Base-by-base conservation (phyloP, 2,797 vertebrate species). In the Peromyscus melanophrys region DNA sequence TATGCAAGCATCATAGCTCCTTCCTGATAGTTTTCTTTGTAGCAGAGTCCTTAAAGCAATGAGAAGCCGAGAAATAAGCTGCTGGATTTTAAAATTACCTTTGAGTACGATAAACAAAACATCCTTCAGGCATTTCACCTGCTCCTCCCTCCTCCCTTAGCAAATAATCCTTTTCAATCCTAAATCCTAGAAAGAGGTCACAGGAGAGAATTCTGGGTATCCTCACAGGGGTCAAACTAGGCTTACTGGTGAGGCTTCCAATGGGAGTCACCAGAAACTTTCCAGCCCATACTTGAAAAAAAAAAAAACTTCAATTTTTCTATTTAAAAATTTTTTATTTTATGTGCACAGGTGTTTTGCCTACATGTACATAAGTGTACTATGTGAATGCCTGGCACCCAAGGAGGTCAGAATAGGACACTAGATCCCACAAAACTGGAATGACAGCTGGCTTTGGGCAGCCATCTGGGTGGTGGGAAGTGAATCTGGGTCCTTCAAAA, bases 51-150 rank as follows among this genome's bases (percentile, higher is more conserved):
- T 82, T 73, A 90, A 71, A 94, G 46, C 80, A 90, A 61, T 57
- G n/a, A 37, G 31, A 95, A 93, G 67, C 57, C 89, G 29, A 37
- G 31, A 96, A 94, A 59, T 31, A 19, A 90, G 81, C 29, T 77
- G 3, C 37, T 76, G 67, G 77, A 4, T 37, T 94, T 95, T n/a
- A 43, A 2, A 65, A 67, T 71, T 86, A 4, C 3, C 43, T 78
- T 29, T 37, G 21, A 52, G 49, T 59, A 43, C 93, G 94, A 92
- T 73, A 92, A 16, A 19, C 63, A 19, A 37, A 87, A 85, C 4
- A 78, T 1, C 14, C 13, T 34, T n/a, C 29, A 78, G 46, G 43
- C 52, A 94, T 90, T 57, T 94, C 57, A 91, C 43, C 69, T 65
- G n/a, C 11, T 87, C 23, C 46, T 71, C 90, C 37, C 55, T 37